Conservation (phyloP, 1,140 invertebrate genomes). For the Ips typographus region DNA sequence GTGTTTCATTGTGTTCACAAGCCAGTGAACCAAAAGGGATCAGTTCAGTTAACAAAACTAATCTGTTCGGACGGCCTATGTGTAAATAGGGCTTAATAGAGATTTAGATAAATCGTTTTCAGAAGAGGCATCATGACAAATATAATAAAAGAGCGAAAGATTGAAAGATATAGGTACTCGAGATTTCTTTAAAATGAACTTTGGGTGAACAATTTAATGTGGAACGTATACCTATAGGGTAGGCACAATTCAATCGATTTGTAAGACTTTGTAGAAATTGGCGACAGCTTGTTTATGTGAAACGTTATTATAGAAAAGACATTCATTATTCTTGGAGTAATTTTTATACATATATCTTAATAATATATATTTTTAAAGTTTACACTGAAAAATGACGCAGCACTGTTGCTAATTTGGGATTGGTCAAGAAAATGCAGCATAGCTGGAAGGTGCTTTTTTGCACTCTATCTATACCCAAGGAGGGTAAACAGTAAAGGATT, state of each 20-base stretch:
- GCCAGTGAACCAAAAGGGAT: conserved; percentile 23
- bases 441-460: too few relatives aligned
- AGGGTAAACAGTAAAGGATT: too few relatives aligned
- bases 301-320: too few relatives aligned
- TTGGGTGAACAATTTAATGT: not conserved
- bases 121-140: conserved; percentile 23
- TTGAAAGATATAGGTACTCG: conserved; percentile 4
- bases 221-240: not conserved
- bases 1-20: conserved; percentile 20
- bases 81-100: conserved; percentile 35
- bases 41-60: conserved; percentile 29
- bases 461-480: too few relatives aligned
- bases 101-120: conserved; percentile 36
- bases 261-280: not conserved
- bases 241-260: conserved; percentile 10
- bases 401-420: too few relatives aligned
- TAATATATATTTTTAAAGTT: too few relatives aligned
- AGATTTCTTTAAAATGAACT: conserved; percentile 8
- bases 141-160: conserved; percentile 23
- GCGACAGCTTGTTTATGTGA: too few relatives aligned
- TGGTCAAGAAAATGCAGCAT: too few relatives aligned
- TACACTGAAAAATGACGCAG: too few relatives aligned
- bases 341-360: too few relatives aligned
- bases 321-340: too few relatives aligned
- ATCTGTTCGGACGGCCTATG: conserved; percentile 28